phyloP scores from a whole-genome alignment of 2,113 vertebrate species.

The Hirundichthys speculiger region DNA sequence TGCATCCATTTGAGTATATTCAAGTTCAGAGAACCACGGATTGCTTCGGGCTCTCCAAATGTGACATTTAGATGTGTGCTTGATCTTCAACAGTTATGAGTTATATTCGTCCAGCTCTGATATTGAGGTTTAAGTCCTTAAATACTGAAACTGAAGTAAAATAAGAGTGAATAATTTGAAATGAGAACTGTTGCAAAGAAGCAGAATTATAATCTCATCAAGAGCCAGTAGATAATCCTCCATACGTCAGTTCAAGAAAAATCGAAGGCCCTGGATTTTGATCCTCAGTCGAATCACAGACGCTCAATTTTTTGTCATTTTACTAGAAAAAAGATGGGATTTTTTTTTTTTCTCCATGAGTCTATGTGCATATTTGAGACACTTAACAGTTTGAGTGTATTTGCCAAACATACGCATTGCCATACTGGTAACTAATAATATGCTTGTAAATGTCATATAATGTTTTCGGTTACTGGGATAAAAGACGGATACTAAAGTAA shows the following conservation, averaged over 20 bases:
- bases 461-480: no score
- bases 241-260: slow-evolving; percentile 61
- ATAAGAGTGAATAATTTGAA: slow-evolving; percentile 66
- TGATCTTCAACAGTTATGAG: slow-evolving; percentile 44
- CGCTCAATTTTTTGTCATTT: slow-evolving; percentile 22
- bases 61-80: slow-evolving; percentile 54
- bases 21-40: not conserved
- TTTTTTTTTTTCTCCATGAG: not conserved
- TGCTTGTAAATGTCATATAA: no score
- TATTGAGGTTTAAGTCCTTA: slow-evolving; percentile 73
- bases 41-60: slow-evolving; percentile 26
- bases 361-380: no score
- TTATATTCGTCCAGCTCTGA: slow-evolving; percentile 48
- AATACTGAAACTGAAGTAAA: slow-evolving; percentile 59
- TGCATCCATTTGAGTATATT: not conserved
- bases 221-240: slow-evolving; percentile 66
- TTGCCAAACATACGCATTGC: no score
- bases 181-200: slow-evolving; percentile 59
- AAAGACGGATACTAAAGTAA: no score
- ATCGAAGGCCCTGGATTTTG: slow-evolving; percentile 59
- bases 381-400: no score
- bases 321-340: slow-evolving; percentile 12
- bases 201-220: slow-evolving; percentile 78
- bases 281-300: slow-evolving; percentile 51
- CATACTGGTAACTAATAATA: no score